Conservation (phyloP, 30 jellyfish, hydroid and myxozoan species). For the Sanderia malayensis region DNA sequence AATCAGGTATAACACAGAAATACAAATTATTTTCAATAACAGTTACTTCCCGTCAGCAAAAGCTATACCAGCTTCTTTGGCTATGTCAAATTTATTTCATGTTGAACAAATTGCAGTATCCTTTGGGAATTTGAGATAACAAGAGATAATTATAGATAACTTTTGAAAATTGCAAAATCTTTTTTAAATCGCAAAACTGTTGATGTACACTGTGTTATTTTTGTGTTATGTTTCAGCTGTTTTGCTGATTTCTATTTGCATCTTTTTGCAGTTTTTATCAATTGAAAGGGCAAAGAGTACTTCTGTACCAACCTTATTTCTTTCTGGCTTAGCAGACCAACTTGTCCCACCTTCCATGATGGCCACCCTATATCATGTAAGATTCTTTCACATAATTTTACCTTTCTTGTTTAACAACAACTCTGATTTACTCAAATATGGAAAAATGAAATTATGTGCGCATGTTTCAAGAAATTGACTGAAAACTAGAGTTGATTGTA, state of each 20-base stretch:
- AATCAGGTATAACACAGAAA: conserved; percentile 53
- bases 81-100: not conserved
- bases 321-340: conserved; percentile 94
- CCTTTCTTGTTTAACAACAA: not conserved
- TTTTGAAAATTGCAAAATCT: too few species aligned
- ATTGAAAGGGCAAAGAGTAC: conserved; percentile 52
- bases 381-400: not conserved
- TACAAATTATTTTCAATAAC: not conserved
- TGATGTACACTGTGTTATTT: too few species aligned
- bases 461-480: too few species aligned
- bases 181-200: too few species aligned
- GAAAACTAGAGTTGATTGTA: too few species aligned
- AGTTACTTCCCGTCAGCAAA: not conserved
- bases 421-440: not conserved
- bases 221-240: not conserved
- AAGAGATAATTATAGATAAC: too few species aligned
- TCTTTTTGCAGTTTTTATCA: conserved; percentile 69
- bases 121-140: not conserved
- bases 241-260: not conserved
- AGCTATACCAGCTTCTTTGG: not conserved
- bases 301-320: conserved; percentile 72
- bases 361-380: conserved; percentile 68
- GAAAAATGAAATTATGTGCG: not conserved
- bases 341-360: conserved; percentile 92
- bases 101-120: not conserved